Evolutionary conservation across 2,888 invertebrate species (phyloP).

Genomic region (Drosophila robusta): DNA sequence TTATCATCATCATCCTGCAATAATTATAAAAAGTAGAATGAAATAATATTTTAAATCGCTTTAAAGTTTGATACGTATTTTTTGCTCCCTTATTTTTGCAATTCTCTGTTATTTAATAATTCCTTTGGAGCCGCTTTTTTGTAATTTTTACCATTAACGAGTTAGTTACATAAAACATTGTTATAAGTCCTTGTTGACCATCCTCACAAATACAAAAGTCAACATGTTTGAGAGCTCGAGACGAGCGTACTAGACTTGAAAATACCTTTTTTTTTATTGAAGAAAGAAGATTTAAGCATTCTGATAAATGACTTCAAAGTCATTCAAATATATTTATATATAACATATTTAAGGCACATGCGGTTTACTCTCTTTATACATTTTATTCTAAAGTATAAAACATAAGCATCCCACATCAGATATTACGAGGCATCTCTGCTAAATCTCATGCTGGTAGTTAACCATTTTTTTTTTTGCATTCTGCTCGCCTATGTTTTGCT

Average conservation of each 20-base stretch:
- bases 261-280: constrained; percentile 10
- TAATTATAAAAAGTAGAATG: neutral
- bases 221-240: constrained; percentile 15
- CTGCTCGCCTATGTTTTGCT: neutral
- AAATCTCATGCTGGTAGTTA: neutral
- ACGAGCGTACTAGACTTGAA: neutral
- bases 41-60: neutral
- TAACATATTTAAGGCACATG: neutral
- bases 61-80: neutral
- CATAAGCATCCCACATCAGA: neutral
- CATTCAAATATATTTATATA: neutral
- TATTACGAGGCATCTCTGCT: neutral
- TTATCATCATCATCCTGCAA: neutral
- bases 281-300: too few relatives aligned
- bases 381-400: neutral
- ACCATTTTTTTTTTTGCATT: constrained; percentile 1
- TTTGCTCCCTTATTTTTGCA: neutral
- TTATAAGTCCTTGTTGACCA: constrained; percentile 26
- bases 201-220: constrained; percentile 29
- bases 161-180: constrained; percentile 12
- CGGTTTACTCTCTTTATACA: too few relatives aligned
- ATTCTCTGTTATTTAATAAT: neutral
- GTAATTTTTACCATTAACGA: constrained; percentile 7
- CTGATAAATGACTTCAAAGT: too few relatives aligned
- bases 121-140: neutral